These are phyloP conservation scores for Psammodynastes pulverulentus DNA, from an alignment of 2,113 vertebrate genomes.

Conservation along the genomic window DNA sequence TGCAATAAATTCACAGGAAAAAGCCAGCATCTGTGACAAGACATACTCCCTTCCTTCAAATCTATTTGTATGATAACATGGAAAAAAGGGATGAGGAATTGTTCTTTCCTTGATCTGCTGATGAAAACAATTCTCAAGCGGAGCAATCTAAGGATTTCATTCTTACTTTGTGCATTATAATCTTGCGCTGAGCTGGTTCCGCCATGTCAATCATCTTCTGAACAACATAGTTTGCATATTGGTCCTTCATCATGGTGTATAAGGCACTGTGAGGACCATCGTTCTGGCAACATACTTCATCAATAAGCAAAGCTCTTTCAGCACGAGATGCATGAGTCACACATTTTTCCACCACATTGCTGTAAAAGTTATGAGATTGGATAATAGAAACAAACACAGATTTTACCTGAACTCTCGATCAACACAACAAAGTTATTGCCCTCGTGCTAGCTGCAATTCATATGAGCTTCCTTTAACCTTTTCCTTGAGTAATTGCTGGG, in stretches of 20 bases:
- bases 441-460: background rate
- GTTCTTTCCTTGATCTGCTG: background rate
- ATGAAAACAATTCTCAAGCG: background rate
- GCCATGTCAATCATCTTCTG: conserved; percentile 99
- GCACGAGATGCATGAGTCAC: conserved; percentile 96
- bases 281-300: conserved; percentile 97
- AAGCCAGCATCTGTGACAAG: background rate
- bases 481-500: background rate
- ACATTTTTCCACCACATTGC: conserved; percentile 97
- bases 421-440: background rate
- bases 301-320: conserved; percentile 92
- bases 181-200: conserved; percentile 94
- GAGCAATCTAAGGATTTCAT: background rate
- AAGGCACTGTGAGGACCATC: conserved; percentile 98
- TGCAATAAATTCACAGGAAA: background rate
- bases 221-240: conserved; percentile 98
- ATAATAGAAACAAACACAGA: background rate
- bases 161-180: conserved; percentile 97
- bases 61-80: background rate
- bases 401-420: background rate
- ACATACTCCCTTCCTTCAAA: background rate
- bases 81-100: background rate
- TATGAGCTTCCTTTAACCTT: background rate
- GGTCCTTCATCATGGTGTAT: conserved; percentile 99
- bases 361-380: conserved; percentile 46